phyloP scores from a whole-genome alignment of 2,797 vertebrate species.

The Anguilla obscura region DNA sequence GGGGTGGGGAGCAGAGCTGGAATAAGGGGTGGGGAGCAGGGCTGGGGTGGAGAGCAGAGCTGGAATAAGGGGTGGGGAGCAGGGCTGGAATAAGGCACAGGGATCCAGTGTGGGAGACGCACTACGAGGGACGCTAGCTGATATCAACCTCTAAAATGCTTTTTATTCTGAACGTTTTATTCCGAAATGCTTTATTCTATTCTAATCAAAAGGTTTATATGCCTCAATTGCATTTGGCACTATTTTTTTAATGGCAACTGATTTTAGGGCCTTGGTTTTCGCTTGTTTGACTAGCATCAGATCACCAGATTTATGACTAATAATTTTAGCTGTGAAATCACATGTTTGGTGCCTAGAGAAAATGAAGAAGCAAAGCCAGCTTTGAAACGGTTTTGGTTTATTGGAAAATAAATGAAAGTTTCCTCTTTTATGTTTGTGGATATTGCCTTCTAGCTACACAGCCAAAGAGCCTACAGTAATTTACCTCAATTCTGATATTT shows the following conservation, averaged over 20 bases:
- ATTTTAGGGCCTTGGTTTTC: neutral
- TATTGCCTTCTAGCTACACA: neutral
- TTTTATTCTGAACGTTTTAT: neutral
- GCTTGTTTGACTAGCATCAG: neutral
- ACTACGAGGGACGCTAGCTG: neutral
- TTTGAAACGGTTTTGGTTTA: constrained; percentile 1
- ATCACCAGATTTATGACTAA: neutral
- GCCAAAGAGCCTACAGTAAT: neutral
- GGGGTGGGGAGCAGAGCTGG: neutral
- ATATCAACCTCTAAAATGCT: constrained; percentile 4
- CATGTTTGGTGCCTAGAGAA: neutral
- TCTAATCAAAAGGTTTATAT: neutral
- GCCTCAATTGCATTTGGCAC: neutral
- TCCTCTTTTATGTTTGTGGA: constrained; percentile 10
- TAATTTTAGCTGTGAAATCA: neutral
- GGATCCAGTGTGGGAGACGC: constrained; percentile 25
- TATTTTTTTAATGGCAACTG: neutral
- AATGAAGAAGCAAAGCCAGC: neutral
- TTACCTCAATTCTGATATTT: neutral
- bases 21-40: neutral
- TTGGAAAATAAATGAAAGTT: neutral
- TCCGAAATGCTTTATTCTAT: too few relatives aligned
- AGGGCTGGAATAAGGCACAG: constrained; percentile 30
- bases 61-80: neutral
- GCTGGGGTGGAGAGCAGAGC: neutral